Percentiles rank a stretch among this genome's conserved stretches.
Conservation (phyloP, 2,113 vertebrate genomes). For the Lagopus leucura region DNA sequence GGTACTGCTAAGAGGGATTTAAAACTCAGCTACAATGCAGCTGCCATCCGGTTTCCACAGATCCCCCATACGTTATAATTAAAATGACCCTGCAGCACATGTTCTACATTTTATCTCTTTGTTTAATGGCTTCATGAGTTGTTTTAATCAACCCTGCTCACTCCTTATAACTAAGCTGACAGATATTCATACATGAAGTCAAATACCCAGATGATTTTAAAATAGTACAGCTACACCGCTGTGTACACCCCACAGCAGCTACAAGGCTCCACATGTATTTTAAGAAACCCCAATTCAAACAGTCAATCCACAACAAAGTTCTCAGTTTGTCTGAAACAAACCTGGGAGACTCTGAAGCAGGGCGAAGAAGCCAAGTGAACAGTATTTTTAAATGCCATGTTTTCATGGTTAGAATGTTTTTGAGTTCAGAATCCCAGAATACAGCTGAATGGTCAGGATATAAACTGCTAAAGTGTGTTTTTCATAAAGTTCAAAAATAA, state of each 20-base stretch:
- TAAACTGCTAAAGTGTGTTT: conserved; percentile 71
- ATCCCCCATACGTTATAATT: conserved; percentile 4
- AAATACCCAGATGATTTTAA: conserved; percentile 61
- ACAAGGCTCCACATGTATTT: conserved; percentile 61
- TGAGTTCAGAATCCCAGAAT: conserved; percentile 73
- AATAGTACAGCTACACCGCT: conserved; percentile 48
- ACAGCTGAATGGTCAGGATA: conserved; percentile 60
- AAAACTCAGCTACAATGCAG: conserved; percentile 16
- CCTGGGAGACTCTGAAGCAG: conserved; percentile 32
- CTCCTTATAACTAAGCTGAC: conserved; percentile 49
- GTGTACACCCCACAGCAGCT: conserved; percentile 41
- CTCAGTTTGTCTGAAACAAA: conserved; percentile 44
- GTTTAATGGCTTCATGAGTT: conserved; percentile 20
- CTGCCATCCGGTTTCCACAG: conserved; percentile 25
- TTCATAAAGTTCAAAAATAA: conserved; percentile 78
- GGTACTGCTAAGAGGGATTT: neutral
- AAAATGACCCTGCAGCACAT: conserved; percentile 36
- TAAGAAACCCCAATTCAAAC: conserved; percentile 67
- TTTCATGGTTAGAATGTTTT: conserved; percentile 76
- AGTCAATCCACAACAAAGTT: conserved; percentile 60
- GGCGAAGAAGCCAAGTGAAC: conserved; percentile 58
- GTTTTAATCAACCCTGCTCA: conserved; percentile 60
- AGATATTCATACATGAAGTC: conserved; percentile 53
- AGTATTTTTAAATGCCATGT: conserved; percentile 69
- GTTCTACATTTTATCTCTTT: conserved; percentile 66